Evolutionary conservation across 2,888 invertebrate species (phyloP).

Genomic region (Dimorphilus gyrociliatus): DNA sequence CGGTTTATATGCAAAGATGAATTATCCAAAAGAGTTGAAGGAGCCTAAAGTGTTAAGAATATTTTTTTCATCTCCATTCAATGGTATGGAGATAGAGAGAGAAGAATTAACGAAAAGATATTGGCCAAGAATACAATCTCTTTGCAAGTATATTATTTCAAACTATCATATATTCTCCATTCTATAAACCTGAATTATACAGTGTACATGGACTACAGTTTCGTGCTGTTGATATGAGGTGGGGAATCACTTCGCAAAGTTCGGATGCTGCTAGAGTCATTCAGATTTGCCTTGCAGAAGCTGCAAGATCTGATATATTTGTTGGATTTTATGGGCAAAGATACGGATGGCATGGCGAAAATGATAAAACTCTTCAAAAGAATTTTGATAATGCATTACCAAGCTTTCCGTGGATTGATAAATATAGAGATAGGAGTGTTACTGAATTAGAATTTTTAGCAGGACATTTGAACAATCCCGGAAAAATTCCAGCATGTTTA

Average conservation of each 20-base stretch:
- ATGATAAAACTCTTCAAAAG: conserved; percentile 20
- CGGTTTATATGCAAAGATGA: too few relatives aligned
- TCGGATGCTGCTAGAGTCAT: conserved; percentile 24
- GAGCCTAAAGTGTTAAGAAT: conserved; percentile 19
- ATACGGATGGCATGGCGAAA: conserved; percentile 29
- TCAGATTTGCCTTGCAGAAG: conserved; percentile 26
- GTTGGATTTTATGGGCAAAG: conserved; percentile 32
- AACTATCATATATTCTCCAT: background rate
- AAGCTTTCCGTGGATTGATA: conserved; percentile 23
- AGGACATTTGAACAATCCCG: conserved; percentile 28
- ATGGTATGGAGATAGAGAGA: conserved; percentile 35
- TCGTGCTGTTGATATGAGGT: conserved; percentile 30
- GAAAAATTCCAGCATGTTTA: conserved; percentile 19
- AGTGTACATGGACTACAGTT: conserved; percentile 19
- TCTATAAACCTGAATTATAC: background rate
- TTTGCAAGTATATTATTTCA: conserved; percentile 12
- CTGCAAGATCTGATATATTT: conserved; percentile 30
- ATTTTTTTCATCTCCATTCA: conserved; percentile 35
- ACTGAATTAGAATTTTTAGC: conserved; percentile 31
- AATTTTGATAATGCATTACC: conserved; percentile 26
- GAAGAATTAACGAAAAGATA: conserved; percentile 27
- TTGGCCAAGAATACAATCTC: conserved; percentile 25
- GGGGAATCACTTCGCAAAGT: conserved; percentile 31
- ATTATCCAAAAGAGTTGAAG: too few relatives aligned
- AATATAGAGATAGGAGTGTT: conserved; percentile 22